These are phyloP conservation scores for Rhineura floridana DNA, from an alignment of 2,113 vertebrate genomes.

Conservation along the genomic window DNA sequence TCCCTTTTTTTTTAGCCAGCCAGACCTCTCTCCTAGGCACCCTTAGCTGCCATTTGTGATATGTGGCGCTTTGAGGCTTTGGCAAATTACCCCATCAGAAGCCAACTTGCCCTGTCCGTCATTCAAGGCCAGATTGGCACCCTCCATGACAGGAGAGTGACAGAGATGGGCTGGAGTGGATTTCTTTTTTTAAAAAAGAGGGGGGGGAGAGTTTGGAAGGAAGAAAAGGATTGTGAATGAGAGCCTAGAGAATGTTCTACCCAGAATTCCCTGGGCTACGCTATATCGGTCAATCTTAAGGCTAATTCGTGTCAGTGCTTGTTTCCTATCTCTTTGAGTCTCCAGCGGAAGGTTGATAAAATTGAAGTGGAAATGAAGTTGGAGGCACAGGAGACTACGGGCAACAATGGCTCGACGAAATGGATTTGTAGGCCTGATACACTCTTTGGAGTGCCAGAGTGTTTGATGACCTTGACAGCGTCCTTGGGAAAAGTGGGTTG, in stretches of 20 bases:
- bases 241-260: slow-evolving; percentile 72
- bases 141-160: slow-evolving; percentile 84
- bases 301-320: slow-evolving; percentile 95
- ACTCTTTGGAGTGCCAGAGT: slow-evolving; percentile 73
- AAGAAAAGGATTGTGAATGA: slow-evolving; percentile 43
- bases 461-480: slow-evolving; percentile 85
- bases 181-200: slow-evolving; percentile 43
- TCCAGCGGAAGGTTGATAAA: slow-evolving; percentile 94
- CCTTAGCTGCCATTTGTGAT: slow-evolving; percentile 73
- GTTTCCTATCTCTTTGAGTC: slow-evolving; percentile 93
- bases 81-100: slow-evolving; percentile 88
- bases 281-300: slow-evolving; percentile 92
- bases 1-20: neutral
- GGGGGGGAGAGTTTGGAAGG: no score
- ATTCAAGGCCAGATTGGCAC: slow-evolving; percentile 73
- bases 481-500: slow-evolving; percentile 78
- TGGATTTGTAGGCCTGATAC: slow-evolving; percentile 80
- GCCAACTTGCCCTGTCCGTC: slow-evolving; percentile 74
- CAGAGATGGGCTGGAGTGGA: slow-evolving; percentile 69
- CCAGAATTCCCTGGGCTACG: slow-evolving; percentile 85
- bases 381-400: slow-evolving; percentile 87
- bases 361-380: slow-evolving; percentile 99
- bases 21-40: slow-evolving; percentile 32
- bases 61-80: slow-evolving; percentile 69
- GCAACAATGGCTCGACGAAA: slow-evolving; percentile 80